These are phyloP conservation scores for Vulpes lagopus DNA, from an alignment of 2,113 vertebrate species.

Conservation along the genomic window DNA sequence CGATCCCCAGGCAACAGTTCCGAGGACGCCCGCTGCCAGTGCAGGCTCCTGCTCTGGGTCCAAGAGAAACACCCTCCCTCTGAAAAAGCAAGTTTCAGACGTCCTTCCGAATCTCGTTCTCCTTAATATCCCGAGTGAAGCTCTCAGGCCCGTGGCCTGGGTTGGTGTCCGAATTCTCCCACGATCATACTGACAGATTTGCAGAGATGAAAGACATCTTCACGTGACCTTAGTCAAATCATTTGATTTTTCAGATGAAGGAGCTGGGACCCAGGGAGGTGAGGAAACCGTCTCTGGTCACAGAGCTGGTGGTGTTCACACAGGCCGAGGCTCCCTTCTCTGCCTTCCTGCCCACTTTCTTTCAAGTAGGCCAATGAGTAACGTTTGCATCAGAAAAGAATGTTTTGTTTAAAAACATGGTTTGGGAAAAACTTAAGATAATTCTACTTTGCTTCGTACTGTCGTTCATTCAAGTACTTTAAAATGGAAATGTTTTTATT, in stretches of 20 bases:
- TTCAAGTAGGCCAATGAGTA: neutral
- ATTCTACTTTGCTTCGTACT: neutral
- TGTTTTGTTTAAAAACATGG: conserved; percentile 6
- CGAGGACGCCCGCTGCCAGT: neutral
- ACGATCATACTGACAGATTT: conserved; percentile 24
- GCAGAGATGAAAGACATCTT: neutral
- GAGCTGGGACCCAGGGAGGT: neutral
- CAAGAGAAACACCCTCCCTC: neutral
- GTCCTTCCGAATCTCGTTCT: conserved; percentile 48
- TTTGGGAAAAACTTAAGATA: neutral
- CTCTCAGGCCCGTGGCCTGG: neutral
- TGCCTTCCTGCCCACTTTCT: neutral
- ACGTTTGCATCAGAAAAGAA: neutral
- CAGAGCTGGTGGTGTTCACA: neutral
- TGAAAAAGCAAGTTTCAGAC: conserved; percentile 13
- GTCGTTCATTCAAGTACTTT: neutral
- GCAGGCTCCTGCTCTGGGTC: neutral
- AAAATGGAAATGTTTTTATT: conserved; percentile 61
- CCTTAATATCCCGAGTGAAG: conserved; percentile 25
- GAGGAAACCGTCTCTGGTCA: neutral
- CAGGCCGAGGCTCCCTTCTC: neutral
- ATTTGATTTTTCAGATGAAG: conserved; percentile 13
- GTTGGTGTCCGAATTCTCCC: conserved; percentile 11
- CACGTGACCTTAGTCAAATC: neutral
- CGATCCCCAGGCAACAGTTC: neutral